Conservation (phyloP, 2,113 vertebrate genomes). For the Chitala chitala region DNA sequence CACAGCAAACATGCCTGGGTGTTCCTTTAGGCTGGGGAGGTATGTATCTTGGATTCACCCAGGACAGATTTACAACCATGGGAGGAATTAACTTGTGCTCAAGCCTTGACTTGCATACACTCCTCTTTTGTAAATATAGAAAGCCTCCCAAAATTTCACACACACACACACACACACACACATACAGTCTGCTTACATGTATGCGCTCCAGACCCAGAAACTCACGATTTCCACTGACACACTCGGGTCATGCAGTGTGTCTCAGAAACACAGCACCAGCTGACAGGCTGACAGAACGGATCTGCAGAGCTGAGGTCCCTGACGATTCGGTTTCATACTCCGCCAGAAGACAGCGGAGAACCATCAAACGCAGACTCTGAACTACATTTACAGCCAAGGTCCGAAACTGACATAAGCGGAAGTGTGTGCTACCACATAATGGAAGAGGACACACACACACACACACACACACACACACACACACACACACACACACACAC, state of each 20-base stretch:
- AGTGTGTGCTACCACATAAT: too few relatives aligned
- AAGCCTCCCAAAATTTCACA: not conserved
- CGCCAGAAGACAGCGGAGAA: too few relatives aligned
- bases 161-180: not conserved
- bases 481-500: not conserved
- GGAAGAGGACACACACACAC: not conserved
- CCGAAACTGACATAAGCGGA: too few relatives aligned
- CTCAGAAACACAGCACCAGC: not conserved
- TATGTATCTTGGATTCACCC: slow-evolving; percentile 36
- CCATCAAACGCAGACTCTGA: too few relatives aligned
- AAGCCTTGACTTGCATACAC: not conserved
- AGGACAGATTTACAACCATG: slow-evolving; percentile 34
- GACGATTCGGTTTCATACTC: too few relatives aligned
- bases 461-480: not conserved
- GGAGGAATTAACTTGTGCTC: slow-evolving; percentile 9
- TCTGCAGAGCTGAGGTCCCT: too few relatives aligned
- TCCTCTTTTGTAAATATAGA: not conserved
- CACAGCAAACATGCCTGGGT: not conserved
- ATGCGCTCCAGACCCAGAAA: too few relatives aligned
- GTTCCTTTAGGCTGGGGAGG: not conserved
- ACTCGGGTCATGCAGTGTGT: not conserved
- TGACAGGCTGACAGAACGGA: not conserved
- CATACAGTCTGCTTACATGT: too few relatives aligned
- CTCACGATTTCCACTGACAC: too few relatives aligned
- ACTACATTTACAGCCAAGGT: too few relatives aligned